Conservation (phyloP, 2,113 vertebrate genomes). For the Crypturellus undulatus region DNA sequence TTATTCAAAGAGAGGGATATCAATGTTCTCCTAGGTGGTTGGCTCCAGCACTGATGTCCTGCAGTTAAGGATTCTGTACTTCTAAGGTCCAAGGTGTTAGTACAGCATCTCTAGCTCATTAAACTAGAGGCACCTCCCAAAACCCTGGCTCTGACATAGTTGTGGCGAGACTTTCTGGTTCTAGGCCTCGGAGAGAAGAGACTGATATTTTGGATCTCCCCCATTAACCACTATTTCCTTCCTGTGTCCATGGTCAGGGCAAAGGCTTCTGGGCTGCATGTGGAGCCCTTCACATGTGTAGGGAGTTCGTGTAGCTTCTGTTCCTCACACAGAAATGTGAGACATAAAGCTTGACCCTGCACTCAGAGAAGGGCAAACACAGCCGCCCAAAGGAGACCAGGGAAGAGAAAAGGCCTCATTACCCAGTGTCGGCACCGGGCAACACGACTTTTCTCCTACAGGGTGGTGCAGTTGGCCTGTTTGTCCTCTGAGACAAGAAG, state of each 20-base stretch:
- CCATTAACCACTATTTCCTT: neutral
- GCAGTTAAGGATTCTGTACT: neutral
- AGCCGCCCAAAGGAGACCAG: neutral
- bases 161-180: neutral
- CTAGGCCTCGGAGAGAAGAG: neutral
- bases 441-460: neutral
- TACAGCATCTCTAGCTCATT: neutral
- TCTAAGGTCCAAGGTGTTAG: neutral
- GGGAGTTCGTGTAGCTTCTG: neutral
- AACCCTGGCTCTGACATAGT: neutral
- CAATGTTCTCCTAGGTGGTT: neutral
- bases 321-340: neutral
- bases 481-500: neutral
- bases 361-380: neutral
- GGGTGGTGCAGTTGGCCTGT: neutral
- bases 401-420: neutral
- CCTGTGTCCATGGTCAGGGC: neutral
- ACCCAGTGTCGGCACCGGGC: neutral
- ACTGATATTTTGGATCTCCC: neutral
- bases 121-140: neutral
- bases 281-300: rapidly evolving
- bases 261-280: neutral
- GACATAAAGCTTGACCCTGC: neutral
- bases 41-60: neutral
- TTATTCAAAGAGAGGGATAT: neutral